Conservation (phyloP, 2,888 invertebrate genomes). For the Aleiodes leptofemur region DNA sequence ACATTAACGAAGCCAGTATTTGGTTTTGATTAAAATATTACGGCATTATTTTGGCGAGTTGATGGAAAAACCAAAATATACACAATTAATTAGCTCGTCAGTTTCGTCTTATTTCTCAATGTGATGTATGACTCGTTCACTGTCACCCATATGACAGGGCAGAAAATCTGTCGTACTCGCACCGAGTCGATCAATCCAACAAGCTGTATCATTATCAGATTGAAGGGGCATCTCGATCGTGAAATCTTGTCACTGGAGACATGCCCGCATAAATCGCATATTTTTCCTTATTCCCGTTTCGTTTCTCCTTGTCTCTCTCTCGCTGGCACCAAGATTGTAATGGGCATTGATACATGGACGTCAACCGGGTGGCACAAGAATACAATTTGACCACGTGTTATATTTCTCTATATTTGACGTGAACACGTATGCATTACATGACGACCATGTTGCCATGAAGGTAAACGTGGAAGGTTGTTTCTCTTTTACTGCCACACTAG, state of each 20-base stretch:
- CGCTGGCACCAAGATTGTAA: conserved; percentile 59
- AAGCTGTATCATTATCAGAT: conserved; percentile 35
- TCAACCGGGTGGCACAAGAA: conserved; percentile 49
- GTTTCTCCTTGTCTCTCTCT: background rate
- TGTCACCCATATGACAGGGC: conserved; percentile 40
- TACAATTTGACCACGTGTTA: conserved; percentile 31
- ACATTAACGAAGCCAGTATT: background rate
- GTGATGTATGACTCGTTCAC: conserved; percentile 33
- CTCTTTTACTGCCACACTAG: conserved; percentile 43
- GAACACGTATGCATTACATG: conserved; percentile 44
- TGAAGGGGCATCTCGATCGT: conserved; percentile 5
- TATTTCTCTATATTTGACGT: conserved; percentile 6
- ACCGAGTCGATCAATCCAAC: conserved; percentile 40
- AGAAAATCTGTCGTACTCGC: conserved; percentile 31
- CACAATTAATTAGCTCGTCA: background rate
- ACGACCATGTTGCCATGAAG: conserved; percentile 53
- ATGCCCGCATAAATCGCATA: conserved; percentile 57
- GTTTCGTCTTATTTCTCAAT: conserved; percentile 5
- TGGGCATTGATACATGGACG: conserved; percentile 71
- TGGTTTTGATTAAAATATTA: background rate
- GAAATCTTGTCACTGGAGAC: conserved; percentile 43
- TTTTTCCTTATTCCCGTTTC: conserved; percentile 32
- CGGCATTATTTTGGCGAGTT: too few relatives aligned
- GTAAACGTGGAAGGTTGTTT: conserved; percentile 43
- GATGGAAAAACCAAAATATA: background rate